Conservation (phyloP, 2,888 invertebrate species). For the Patella depressa region DNA sequence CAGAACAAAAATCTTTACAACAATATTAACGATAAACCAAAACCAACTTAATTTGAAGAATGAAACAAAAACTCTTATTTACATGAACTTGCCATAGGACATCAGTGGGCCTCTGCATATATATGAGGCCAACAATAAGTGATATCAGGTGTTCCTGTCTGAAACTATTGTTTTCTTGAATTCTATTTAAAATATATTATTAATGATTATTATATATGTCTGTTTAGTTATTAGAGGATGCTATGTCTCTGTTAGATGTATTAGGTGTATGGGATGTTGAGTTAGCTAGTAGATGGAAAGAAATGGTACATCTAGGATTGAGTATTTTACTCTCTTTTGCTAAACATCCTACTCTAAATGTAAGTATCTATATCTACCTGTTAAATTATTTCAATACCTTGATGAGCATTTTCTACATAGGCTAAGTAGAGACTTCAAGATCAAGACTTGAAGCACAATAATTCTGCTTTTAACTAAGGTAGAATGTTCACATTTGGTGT, state of each 20-base stretch:
- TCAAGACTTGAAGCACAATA: too few species aligned
- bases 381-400: background rate
- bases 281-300: conserved; percentile 75
- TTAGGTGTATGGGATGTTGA: conserved; percentile 76
- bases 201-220: background rate
- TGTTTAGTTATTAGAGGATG: conserved; percentile 75
- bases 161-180: background rate
- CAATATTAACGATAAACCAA: too few species aligned
- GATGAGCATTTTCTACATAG: background rate
- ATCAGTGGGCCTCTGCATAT: too few species aligned
- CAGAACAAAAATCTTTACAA: too few species aligned
- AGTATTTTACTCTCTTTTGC: conserved; percentile 68
- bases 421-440: too few species aligned
- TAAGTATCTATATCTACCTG: conserved; percentile 35
- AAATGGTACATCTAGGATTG: conserved; percentile 75
- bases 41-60: too few species aligned
- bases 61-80: too few species aligned
- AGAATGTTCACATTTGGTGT: too few species aligned
- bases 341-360: conserved; percentile 62
- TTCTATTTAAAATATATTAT: background rate
- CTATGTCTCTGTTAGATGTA: conserved; percentile 74
- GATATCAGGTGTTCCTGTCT: background rate
- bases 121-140: too few species aligned
- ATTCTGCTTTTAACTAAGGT: too few species aligned
- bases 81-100: too few species aligned